Evolutionary conservation across 2,797 vertebrate species (phyloP), one percentile per base, ranked within the genome.

Genomic region (Mastacembelus armatus): DNA sequence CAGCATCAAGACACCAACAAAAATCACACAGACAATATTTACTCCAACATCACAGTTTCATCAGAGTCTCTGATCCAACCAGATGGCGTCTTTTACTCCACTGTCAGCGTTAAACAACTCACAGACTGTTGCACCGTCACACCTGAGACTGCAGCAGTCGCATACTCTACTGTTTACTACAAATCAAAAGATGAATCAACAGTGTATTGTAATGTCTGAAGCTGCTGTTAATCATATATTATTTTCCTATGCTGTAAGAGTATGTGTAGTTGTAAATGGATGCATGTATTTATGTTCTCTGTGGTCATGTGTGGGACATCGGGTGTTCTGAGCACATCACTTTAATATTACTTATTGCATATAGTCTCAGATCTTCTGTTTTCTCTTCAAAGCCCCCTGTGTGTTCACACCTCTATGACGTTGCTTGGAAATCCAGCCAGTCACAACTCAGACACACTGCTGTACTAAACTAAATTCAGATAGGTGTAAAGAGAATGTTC

Each of bases 81-180:
- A 15, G 69, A 64, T 1, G 4, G 1, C 12, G 30, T 78, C 10
- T 26, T 42, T 18, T 90, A 87, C 59, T 48, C 80, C 24, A 66
- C 68, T 3, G 10, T 89, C 16, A 39, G 7, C 58, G 75, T 84
- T 51, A 71, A 19, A 4, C 29, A 30, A 38, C 27, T 32, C 4
- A 24, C 33, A 16, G 42, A 43, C 24, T 10, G 43, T 50, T 60
- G 32, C 15, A 1, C 4, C 0, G 38, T 12, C 50, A 24, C 33
- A 10, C 22, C 30, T n/a, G 4, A 0, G 3, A 1, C 19, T n/a
- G 35, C 33, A 29, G 27, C 2, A 0, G 19, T 48, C 4, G 69
- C 54, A 2, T 78, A 84, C 45, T 57, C 72, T 4, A 14, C 54
- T 38, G 1, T 85, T 14, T 43, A 59, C 29, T 5, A 26, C 15